Evolutionary conservation across 2,797 vertebrate genomes (phyloP).

Genomic region (Chiloscyllium punctatum): DNA sequence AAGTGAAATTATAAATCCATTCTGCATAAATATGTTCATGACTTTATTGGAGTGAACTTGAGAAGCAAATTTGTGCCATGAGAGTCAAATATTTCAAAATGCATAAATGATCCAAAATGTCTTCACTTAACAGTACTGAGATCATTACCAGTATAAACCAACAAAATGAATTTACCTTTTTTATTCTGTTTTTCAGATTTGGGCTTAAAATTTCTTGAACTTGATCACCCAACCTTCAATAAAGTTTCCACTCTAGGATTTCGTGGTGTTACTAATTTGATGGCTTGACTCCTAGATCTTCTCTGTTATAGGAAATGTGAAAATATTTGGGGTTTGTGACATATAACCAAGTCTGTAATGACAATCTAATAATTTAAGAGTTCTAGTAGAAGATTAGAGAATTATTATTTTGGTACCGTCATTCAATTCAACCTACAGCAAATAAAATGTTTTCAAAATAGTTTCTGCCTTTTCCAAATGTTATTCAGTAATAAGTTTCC

Average conservation of each 20-base stretch:
- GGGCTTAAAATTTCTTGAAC: conserved; percentile 11
- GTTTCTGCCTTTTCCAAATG: background rate
- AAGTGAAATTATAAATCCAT: background rate
- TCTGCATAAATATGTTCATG: background rate
- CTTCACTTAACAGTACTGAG: background rate
- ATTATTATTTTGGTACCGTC: conserved; percentile 1
- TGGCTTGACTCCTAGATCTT: conserved; percentile 1
- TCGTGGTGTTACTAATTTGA: background rate
- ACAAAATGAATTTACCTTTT: background rate
- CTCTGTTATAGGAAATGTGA: conserved; percentile 35
- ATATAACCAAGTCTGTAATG: conserved; percentile 17
- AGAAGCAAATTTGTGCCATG: background rate
- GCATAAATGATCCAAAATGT: background rate
- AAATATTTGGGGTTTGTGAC: conserved; percentile 32
- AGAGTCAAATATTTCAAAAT: background rate
- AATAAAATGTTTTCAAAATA: conserved; percentile 18
- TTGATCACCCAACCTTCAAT: background rate
- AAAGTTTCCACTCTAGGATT: background rate
- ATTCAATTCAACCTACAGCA: background rate
- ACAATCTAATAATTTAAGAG: conserved; percentile 27
- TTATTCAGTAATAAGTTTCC: background rate
- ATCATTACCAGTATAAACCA: background rate
- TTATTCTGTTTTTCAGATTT: conserved; percentile 24
- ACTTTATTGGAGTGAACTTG: background rate
- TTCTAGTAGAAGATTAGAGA: background rate